A percentile compares a stretch with the other conserved stretches of the same genome.
These are phyloP conservation scores for Apodemia zela DNA, from an alignment of 2,888 invertebrate genomes.

Conservation along the genomic window DNA sequence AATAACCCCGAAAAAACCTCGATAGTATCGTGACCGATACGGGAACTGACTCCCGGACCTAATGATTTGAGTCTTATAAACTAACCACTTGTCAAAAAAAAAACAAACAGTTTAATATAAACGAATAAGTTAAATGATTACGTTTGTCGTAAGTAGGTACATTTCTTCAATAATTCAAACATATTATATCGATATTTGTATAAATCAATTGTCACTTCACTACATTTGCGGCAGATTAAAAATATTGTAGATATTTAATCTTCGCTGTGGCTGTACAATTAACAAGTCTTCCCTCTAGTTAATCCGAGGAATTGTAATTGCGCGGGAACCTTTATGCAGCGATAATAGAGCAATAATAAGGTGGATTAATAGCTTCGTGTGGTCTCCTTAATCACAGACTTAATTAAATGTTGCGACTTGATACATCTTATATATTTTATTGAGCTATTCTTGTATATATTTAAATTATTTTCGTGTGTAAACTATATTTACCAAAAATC, in stretches of 20 bases:
- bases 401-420: background rate
- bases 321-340: slow-evolving; percentile 11
- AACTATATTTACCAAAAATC: too few species aligned
- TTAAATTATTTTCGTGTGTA: too few species aligned
- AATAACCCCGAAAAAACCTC: too few species aligned
- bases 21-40: too few species aligned
- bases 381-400: slow-evolving; percentile 3
- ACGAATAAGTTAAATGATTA: too few species aligned
- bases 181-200: background rate
- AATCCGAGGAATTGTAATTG: slow-evolving; percentile 15
- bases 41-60: too few species aligned
- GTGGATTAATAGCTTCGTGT: slow-evolving; percentile 14
- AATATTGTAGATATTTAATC: slow-evolving; percentile 6
- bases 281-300: slow-evolving; percentile 2
- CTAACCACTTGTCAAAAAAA: too few species aligned
- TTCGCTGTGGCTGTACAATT: background rate
- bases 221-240: background rate
- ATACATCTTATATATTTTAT: background rate
- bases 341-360: slow-evolving; percentile 14
- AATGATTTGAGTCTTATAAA: too few species aligned
- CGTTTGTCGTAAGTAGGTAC: too few species aligned
- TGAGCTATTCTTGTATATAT: background rate
- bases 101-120: too few species aligned
- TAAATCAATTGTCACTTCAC: background rate
- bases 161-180: too few species aligned